Percentiles rank a stretch among this genome's conserved stretches.
Conservation (phyloP, 2,888 invertebrate genomes). For the Drosophila borborema region DNA sequence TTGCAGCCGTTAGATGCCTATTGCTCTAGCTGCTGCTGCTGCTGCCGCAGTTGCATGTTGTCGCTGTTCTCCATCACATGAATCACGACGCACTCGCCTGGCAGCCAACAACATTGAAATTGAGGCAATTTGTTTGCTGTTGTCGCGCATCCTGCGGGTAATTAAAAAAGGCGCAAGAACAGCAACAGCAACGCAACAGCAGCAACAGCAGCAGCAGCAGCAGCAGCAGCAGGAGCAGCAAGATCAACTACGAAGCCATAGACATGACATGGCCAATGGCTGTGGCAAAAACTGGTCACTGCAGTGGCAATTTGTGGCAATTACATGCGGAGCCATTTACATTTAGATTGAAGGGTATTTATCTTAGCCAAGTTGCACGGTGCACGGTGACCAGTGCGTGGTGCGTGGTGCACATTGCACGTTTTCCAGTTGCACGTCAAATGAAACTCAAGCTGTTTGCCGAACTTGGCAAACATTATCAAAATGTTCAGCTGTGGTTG, state of each 20-base stretch:
- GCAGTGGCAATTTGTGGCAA: constrained; percentile 83
- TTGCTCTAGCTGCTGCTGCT: constrained; percentile 15
- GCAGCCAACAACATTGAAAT: constrained; percentile 79
- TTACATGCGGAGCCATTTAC: constrained; percentile 83
- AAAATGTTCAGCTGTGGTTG: constrained; percentile 32
- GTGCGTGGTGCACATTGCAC: constrained; percentile 28
- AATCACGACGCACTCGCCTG: constrained; percentile 75
- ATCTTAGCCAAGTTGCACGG: constrained; percentile 66
- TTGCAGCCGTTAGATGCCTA: constrained; percentile 75
- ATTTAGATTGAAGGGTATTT: constrained; percentile 83
- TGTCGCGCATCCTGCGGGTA: constrained; percentile 82
- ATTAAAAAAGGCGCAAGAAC: constrained; percentile 81
- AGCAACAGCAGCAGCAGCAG: constrained; percentile 54
- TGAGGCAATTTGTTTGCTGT: constrained; percentile 82
- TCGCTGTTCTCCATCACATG: constrained; percentile 75
- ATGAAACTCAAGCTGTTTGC: constrained; percentile 22
- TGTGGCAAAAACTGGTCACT: constrained; percentile 79
- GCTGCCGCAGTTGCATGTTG: constrained; percentile 67
- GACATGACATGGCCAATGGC: constrained; percentile 73
- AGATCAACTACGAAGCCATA: constrained; percentile 57
- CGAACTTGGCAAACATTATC: constrained; percentile 56
- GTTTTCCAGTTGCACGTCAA: constrained; percentile 17
- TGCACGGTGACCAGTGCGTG: constrained; percentile 31
- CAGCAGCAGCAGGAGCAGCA: constrained; percentile 48
- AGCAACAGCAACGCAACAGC: constrained; percentile 57